These are phyloP conservation scores for Pristionchus japonicus DNA, from an alignment of 2,888 invertebrate genomes.

Conservation along the genomic window DNA sequence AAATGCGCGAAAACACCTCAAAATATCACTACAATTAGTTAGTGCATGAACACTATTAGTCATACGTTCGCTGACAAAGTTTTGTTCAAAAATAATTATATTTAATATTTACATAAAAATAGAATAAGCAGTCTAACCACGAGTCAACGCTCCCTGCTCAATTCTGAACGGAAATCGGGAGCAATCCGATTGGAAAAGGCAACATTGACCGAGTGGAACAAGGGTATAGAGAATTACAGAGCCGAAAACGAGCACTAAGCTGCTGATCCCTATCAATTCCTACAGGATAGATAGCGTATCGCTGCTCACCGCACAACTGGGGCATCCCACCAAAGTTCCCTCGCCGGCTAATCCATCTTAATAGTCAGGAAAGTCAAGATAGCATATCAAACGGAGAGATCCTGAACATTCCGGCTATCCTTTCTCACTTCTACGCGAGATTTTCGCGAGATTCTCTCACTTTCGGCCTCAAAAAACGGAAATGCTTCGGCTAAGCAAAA, in stretches of 20 bases:
- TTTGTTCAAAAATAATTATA: no score
- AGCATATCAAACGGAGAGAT: neutral
- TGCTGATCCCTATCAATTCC: neutral
- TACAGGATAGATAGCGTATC: neutral
- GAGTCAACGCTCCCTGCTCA: neutral
- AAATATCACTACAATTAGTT: neutral
- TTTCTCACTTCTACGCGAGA: constrained; percentile 12
- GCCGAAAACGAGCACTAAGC: neutral
- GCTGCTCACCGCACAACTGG: neutral
- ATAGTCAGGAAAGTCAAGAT: no score
- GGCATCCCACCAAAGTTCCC: neutral
- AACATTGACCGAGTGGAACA: no score
- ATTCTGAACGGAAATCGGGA: constrained; percentile 7
- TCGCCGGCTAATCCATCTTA: neutral
- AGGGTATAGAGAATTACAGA: neutral
- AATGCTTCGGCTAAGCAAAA: neutral
- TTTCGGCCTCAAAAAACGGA: constrained; percentile 20
- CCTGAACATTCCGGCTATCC: neutral
- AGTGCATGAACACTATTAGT: neutral
- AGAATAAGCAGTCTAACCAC: neutral
- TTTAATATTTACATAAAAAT: neutral
- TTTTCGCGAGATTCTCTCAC: constrained; percentile 33
- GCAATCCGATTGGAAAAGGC: neutral
- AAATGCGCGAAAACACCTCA: neutral
- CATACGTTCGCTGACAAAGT: no score